These are phyloP conservation scores for Chrosomus eos DNA, from an alignment of 2,797 vertebrate genomes.

Conservation along the genomic window DNA sequence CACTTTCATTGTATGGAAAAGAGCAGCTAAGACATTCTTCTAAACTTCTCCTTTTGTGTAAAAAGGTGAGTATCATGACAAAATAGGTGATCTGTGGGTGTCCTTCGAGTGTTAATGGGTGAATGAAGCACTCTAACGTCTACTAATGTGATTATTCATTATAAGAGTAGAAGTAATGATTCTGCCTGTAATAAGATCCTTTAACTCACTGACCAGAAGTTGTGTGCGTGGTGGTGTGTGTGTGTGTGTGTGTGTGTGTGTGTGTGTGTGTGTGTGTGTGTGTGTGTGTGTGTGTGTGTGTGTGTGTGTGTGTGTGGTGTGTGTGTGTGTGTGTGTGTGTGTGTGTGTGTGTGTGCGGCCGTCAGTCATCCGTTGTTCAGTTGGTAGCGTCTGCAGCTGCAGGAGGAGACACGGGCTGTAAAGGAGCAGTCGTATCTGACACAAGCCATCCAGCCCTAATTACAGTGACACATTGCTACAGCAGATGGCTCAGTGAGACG, in stretches of 20 bases:
- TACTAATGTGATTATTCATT: not conserved
- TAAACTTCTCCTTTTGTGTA: not conserved
- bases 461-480: conserved; percentile 43
- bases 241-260: not conserved
- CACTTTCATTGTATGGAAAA: not conserved
- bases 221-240: no score
- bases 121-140: not conserved
- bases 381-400: conserved; percentile 15
- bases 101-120: not conserved
- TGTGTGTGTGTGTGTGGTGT: not conserved
- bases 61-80: not conserved
- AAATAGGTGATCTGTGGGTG: not conserved
- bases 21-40: not conserved
- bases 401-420: conserved; percentile 12
- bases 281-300: not conserved
- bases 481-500: conserved; percentile 39
- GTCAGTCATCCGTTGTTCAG: not conserved
- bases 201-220: not conserved
- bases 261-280: not conserved
- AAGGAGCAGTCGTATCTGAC: conserved; percentile 48
- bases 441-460: conserved; percentile 33
- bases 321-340: not conserved
- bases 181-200: not conserved
- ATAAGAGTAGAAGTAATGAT: not conserved
- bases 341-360: not conserved